These are phyloP conservation scores for Cyclophora punctaria DNA, from an alignment of 2,888 invertebrate genomes.

Conservation along the genomic window DNA sequence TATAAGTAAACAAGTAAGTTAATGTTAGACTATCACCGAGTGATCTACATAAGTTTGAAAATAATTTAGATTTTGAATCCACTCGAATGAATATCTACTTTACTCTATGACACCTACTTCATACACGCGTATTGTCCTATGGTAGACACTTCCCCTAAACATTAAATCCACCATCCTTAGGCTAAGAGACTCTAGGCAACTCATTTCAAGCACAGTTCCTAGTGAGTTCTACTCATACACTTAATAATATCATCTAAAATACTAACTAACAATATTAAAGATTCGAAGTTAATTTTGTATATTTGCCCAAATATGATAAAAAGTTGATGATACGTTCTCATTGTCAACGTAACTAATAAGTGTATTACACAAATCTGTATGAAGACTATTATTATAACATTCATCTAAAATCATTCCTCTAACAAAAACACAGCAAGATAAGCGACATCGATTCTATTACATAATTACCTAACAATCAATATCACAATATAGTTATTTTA, in stretches of 20 bases:
- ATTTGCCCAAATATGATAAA: no score
- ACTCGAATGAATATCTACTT: constrained; percentile 11
- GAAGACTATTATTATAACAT: constrained; percentile 9
- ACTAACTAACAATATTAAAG: no score
- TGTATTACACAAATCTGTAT: neutral
- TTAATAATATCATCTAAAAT: neutral
- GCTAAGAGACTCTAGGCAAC: constrained; percentile 48
- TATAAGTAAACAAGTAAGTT: no score
- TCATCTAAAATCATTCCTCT: constrained; percentile 21
- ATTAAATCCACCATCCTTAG: constrained; percentile 40
- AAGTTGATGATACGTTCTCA: no score
- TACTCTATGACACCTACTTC: constrained; percentile 23
- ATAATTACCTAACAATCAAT: constrained; percentile 51
- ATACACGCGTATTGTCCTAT: constrained; percentile 24
- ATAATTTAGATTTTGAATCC: constrained; percentile 26
- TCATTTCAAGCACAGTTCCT: constrained; percentile 40
- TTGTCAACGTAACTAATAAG: no score
- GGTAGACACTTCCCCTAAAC: constrained; percentile 26
- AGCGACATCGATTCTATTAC: constrained; percentile 37
- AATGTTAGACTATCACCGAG: constrained; percentile 36
- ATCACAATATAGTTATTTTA: constrained; percentile 63
- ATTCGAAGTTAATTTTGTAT: no score
- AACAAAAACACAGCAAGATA: constrained; percentile 22
- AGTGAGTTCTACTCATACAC: constrained; percentile 17
- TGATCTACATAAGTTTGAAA: constrained; percentile 14